Base-by-base conservation (phyloP, 2,888 invertebrate species). In the Kuschelorhynchus macadamiae region DNA sequence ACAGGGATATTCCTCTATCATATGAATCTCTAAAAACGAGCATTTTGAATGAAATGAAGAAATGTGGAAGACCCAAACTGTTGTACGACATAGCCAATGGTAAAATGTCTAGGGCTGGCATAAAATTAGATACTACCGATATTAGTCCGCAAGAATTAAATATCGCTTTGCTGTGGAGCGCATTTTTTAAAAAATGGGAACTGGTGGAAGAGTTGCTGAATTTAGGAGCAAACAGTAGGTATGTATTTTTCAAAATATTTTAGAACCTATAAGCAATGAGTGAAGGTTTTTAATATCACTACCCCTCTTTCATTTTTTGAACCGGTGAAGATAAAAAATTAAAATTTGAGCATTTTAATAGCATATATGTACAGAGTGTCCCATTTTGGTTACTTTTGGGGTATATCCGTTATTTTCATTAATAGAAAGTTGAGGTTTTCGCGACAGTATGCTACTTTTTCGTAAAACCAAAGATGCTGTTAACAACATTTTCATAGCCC, bases 41-140 rank as follows among this genome's bases (percentile, higher is more conserved):
- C 17, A 56, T 56, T 16, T 56, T 42, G 8, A 55, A 39, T 14
- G 55, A 55, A 36, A 18, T 55, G 41, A 18, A 17, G 12, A 55
- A 41, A 20, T 18, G 8, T 41, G 55, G 55, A 41, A 55, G 12
- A 5, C 3, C 9, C 2, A 9, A 21, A 4, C 8, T 41, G 17
- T 32, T 44, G 12, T 11, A 42, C n/a, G 50, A 56, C 14, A 16
- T 44, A 11, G 1, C 8, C n/a, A 11, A 16, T 11, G 25, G 30
- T 4, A 53, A 53, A 53, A n/a, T 16, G 5, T 11, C n/a, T 36
- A 36, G 36, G 11, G 5, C 4, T 3, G 4, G 5, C 12, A 8
- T 36, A 11, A 12, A 12, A 8, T 7, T 25, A 25, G 36, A 36
- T 7, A 11, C 39, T 53, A 8, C 4, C 4, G 11, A 9, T 14